Evolutionary conservation across 1,140 invertebrate genomes (phyloP), one percentile per base, ranked within the genome.

Genomic region (Paraescarpia echinospica): DNA sequence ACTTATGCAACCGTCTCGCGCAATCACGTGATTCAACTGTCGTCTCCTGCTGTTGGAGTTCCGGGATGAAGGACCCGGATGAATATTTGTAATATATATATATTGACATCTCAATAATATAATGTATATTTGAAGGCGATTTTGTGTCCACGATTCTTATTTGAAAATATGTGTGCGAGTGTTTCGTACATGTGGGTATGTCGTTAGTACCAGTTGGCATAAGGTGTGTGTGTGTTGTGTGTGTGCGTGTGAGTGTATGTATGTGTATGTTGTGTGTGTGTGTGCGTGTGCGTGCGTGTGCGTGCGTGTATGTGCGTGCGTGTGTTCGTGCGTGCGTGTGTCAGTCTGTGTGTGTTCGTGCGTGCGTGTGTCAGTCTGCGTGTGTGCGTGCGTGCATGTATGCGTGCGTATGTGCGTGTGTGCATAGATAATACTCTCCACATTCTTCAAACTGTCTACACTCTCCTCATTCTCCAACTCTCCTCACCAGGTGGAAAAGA

Each of bases 51-150:
- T 77, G 59, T 77, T 31, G 27, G 22, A 77, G 9, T 77, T 77
- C 59, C 59, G 59, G 59, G 27, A 18, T 77, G 8, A 77, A 77
- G 59, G 22, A 77, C 59, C 59, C 59, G 59, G 59, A 77, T 4
- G 18, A 77, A 77, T 77, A 77, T 77, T 31, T 77, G 59, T 77
- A 77, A 77, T 77, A 77, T 77, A 77, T 77, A 41, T 41, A 18
- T 77, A 77, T 77, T 77, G 59, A 77, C 59, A 77, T 77, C 59
- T 77, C 59, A 77, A 77, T 77, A 77, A 77, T 77, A 77, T 77
- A 77, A 77, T 77, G 59, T 77, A 77, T 77, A 77, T 77, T 77
- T 77, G 59, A 77, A 77, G 59, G 59, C 59, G 59, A 77, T 77
- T 77, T 77, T 77, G 59, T 77, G 59, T 77, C 48, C 59, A 77